Evolutionary conservation across 2,113 vertebrate species (phyloP), one percentile per base, ranked within the genome.

Genomic region (Ophiodon elongatus): DNA sequence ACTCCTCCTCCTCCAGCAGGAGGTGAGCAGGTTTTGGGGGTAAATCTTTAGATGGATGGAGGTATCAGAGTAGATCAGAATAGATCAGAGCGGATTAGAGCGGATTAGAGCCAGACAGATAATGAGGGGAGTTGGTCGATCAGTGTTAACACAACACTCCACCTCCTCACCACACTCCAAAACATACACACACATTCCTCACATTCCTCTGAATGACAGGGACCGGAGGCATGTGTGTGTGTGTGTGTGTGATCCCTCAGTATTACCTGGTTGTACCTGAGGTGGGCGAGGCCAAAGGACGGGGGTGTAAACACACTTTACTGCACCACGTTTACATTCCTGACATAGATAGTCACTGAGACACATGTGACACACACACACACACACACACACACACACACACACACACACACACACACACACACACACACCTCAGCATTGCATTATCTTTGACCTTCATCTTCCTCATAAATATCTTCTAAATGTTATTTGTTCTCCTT

Each of bases 121-220:
- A 84, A 89, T 88, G 80, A 89, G 59, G 80, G 83, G 83, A 86
- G 89, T 73, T 77, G 89, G 75, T 68, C 11, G 8, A 78, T 83
- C 39, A 27, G 43, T 0, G 39, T 67, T 76, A 79, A 71, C 45
- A 39, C 76, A 23, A 35, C 54, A 69, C 67, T 31, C 2, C 43
- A 54, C 35, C 35, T 37, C 37, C 37, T 39, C 37, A 39, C 76
- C 27, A 37, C 54, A 69, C 67, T n/a, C 1, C 54, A 54, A 78
- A 54, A 83, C 75, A 72, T 13, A 62, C 37, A 76, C 84, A 86
- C 78, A 81, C 85, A 84, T 73, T 76, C 87, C 69, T 79, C 56
- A 73, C 87, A 89, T 89, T 62, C 23, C 74, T 78, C 33, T 64
- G 71, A 76, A 47, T 85, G 85, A 83, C 73, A 74, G 31, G 23